Evolutionary conservation across 92 coral and sea anemone genomes (phyloP).

Genomic region (Pocillopora grandis): DNA sequence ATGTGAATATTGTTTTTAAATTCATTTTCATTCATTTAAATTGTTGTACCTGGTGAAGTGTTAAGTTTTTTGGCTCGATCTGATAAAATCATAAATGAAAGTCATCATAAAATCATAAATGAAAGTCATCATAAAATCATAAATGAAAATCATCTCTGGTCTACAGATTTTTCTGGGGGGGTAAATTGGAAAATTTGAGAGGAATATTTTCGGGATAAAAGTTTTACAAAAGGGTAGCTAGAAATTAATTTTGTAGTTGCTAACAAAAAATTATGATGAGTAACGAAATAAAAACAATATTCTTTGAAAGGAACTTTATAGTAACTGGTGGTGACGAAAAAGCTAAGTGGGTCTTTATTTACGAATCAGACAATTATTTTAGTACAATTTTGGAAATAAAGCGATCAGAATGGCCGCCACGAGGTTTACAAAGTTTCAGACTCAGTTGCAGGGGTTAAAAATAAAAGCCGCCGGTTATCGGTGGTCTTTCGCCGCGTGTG

Average conservation of each 20-base stretch:
- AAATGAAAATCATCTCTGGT: not conserved
- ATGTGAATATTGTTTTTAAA: no score
- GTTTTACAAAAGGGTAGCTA: not conserved
- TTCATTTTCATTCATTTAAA: no score
- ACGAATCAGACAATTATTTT: not conserved
- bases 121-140: no score
- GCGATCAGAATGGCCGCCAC: not conserved
- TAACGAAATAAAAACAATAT: not conserved
- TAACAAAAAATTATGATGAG: not conserved
- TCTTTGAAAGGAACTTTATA: not conserved
- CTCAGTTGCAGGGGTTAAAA: no score
- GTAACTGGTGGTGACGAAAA: not conserved
- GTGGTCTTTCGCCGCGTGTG: not conserved
- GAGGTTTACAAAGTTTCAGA: not conserved
- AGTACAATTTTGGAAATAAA: constrained; percentile 8
- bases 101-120: no score
- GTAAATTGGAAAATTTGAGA: not conserved
- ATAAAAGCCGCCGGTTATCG: no score
- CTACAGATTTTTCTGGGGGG: no score
- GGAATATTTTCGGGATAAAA: not conserved
- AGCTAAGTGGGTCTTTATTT: not conserved
- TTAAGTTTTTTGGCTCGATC: no score
- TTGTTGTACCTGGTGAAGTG: no score
- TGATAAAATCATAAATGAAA: no score
- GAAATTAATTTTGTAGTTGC: not conserved